Percentiles rank a stretch among this genome's conserved stretches.
These are phyloP conservation scores for Erpornis zantholeuca DNA, from an alignment of 2,113 vertebrate genomes.

Conservation along the genomic window DNA sequence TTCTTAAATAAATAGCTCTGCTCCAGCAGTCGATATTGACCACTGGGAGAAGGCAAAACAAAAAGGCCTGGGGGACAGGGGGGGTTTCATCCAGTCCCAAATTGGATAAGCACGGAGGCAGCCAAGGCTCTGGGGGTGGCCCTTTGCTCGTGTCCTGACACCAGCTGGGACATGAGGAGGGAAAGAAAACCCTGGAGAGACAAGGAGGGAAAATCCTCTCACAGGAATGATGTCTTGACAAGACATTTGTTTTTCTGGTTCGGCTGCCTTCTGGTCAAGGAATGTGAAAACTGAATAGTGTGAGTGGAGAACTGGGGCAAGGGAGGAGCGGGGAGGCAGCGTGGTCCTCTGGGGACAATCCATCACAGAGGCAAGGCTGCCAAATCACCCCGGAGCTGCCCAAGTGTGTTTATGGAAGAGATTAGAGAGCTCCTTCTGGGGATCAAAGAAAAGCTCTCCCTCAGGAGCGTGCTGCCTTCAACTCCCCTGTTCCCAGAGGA, in stretches of 20 bases:
- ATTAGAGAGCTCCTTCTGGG: conserved; percentile 59
- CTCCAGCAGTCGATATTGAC: background rate
- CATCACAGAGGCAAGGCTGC: conserved; percentile 11
- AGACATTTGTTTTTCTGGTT: conserved; percentile 12
- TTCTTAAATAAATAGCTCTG: conserved; percentile 9
- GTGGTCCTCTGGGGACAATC: conserved; percentile 34
- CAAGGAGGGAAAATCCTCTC: background rate
- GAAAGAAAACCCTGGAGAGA: background rate
- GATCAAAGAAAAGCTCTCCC: conserved; percentile 47
- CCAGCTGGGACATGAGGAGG: background rate
- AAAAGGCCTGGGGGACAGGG: background rate
- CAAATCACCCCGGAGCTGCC: conserved; percentile 38
- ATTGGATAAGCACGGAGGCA: rapidly evolving
- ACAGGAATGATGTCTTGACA: background rate
- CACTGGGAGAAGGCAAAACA: background rate
- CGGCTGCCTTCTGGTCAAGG: conserved; percentile 44
- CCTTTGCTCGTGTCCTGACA: background rate
- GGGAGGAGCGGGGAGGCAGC: background rate
- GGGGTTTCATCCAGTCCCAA: background rate
- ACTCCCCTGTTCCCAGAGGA: background rate
- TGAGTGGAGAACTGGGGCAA: background rate
- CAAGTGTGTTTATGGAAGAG: conserved; percentile 44
- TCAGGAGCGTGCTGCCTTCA: background rate
- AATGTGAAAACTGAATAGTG: conserved; percentile 22
- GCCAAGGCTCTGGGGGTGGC: rapidly evolving